Conservation (phyloP, 2,113 vertebrate genomes). For the Phocoena phocoena region DNA sequence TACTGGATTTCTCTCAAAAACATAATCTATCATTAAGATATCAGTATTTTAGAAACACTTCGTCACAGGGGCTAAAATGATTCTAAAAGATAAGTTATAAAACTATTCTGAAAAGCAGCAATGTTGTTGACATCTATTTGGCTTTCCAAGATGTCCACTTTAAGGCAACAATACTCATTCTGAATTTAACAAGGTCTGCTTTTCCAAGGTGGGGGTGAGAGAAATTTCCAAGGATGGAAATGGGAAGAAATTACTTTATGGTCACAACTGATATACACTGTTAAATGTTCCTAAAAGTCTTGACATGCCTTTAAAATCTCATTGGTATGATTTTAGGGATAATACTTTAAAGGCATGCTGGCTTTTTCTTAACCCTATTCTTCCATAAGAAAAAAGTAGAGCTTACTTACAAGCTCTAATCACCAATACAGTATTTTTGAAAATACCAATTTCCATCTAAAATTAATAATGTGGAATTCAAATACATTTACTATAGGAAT, state of each 20-base stretch:
- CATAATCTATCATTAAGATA: not conserved
- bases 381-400: not conserved
- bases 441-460: slow-evolving; percentile 31
- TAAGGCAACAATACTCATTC: not conserved
- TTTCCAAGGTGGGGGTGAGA: not conserved
- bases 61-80: not conserved
- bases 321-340: not conserved
- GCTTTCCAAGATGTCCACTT: not conserved
- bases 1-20: slow-evolving; percentile 14
- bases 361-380: not conserved
- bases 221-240: not conserved
- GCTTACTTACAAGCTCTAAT: not conserved
- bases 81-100: not conserved
- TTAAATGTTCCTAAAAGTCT: slow-evolving; percentile 12
- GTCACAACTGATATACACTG: not conserved
- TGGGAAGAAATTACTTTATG: not conserved
- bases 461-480: slow-evolving; percentile 43
- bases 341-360: not conserved
- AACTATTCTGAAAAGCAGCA: slow-evolving; percentile 25
- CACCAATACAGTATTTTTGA: not conserved
- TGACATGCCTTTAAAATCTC: not conserved
- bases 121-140: not conserved
- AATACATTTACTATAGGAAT: not conserved
- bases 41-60: not conserved
- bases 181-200: not conserved